These are phyloP conservation scores for Callocephalon fimbriatum DNA, from an alignment of 2,113 vertebrate species.

Conservation along the genomic window DNA sequence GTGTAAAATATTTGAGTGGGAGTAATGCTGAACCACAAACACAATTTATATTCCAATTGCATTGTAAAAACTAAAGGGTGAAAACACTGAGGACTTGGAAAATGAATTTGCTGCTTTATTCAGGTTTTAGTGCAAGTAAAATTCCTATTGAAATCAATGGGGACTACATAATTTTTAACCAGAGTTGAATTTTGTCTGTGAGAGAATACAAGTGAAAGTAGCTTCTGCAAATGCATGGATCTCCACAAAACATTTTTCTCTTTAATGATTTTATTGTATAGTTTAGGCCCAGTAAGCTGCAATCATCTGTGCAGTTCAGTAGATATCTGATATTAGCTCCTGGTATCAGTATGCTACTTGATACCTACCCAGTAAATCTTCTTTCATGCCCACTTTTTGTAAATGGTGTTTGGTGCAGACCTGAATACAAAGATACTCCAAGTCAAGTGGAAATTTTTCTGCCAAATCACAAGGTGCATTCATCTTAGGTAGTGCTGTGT, in stretches of 20 bases:
- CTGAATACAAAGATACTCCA: no score
- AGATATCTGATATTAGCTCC: background rate
- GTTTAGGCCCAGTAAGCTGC: background rate
- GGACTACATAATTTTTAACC: background rate
- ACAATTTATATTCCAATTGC: background rate
- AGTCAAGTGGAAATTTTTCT: background rate
- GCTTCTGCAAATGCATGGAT: background rate
- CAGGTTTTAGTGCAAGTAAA: background rate
- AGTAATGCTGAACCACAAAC: background rate
- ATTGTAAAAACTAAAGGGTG: background rate
- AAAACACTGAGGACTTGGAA: background rate
- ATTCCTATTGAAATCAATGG: background rate
- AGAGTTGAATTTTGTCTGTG: background rate
- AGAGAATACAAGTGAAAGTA: background rate
- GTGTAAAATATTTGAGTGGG: background rate
- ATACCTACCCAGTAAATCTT: background rate
- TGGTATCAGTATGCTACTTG: background rate
- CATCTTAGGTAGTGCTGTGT: background rate
- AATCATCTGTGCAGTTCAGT: background rate
- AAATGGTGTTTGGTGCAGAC: background rate
- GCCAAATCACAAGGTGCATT: background rate
- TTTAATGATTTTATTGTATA: background rate
- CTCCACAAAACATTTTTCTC: background rate
- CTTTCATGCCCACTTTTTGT: background rate
- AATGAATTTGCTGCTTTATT: background rate